Evolutionary conservation across 2,797 vertebrate genomes (phyloP).

Genomic region (Gymnopithys bicolor): DNA sequence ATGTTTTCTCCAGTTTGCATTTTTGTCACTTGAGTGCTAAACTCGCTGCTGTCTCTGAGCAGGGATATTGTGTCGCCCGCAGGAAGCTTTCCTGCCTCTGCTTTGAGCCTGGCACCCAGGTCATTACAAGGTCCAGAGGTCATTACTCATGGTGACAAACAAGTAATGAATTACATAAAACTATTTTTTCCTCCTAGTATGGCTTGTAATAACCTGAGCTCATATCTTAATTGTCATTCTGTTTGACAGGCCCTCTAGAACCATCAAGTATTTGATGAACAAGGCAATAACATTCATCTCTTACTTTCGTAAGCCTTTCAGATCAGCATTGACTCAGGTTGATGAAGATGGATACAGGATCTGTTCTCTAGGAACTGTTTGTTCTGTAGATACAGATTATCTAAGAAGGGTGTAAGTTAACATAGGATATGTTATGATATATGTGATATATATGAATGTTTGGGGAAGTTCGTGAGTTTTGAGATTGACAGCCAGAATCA

Average conservation of each 20-base stretch:
- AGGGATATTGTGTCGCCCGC: background rate
- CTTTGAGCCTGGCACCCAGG: background rate
- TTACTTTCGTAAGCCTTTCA: constrained; percentile 7
- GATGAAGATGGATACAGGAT: constrained; percentile 60
- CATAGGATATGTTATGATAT: background rate
- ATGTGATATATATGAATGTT: background rate
- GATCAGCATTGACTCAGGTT: constrained; percentile 35
- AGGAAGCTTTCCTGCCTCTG: constrained; percentile 4
- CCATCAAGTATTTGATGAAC: constrained; percentile 56
- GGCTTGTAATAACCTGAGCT: background rate
- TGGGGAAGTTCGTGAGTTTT: background rate
- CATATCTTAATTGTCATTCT: constrained; percentile 39
- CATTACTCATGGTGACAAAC: background rate
- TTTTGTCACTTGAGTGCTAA: background rate
- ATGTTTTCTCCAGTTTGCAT: background rate
- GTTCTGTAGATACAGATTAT: constrained; percentile 3
- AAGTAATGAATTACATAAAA: constrained; percentile 1
- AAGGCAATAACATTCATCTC: constrained; percentile 56
- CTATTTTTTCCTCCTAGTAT: background rate
- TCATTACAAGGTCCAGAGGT: background rate
- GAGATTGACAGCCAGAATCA: background rate
- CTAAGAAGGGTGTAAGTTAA: background rate
- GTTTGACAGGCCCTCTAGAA: constrained; percentile 35
- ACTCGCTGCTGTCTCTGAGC: rapidly evolving
- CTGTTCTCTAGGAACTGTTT: constrained; percentile 5